phyloP scores from a whole-genome alignment of 2,113 vertebrate genomes.

The Neogobius melanostomus region DNA sequence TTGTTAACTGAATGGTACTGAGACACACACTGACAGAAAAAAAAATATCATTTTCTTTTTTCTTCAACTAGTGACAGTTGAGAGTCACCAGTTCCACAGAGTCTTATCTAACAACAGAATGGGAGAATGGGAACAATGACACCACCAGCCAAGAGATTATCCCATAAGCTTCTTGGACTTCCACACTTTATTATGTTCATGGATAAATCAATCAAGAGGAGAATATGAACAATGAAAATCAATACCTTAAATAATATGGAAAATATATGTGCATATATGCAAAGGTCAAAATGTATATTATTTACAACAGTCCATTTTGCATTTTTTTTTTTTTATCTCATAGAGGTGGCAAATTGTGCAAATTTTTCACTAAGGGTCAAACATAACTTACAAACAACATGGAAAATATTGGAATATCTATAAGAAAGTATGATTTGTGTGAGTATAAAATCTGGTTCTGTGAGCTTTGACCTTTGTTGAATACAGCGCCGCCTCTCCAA shows the following conservation, averaged over 20 bases:
- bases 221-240: neutral
- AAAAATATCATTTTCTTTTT: neutral
- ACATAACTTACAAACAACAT: neutral
- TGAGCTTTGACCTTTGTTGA: neutral
- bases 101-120: neutral
- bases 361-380: neutral
- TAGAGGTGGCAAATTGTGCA: neutral
- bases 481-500: neutral
- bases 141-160: neutral
- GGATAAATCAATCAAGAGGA: neutral
- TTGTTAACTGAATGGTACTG: conserved; percentile 2
- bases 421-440: neutral
- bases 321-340: neutral
- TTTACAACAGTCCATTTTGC: neutral
- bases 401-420: neutral
- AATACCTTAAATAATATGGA: neutral
- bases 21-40: neutral
- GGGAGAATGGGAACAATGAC: neutral
- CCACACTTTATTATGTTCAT: neutral
- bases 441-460: neutral
- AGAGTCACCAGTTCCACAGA: neutral
- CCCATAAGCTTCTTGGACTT: neutral
- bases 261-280: neutral
- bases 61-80: neutral
- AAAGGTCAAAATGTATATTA: neutral